phyloP scores from a whole-genome alignment of 1,140 invertebrate genomes.

The Nasonia giraulti region DNA sequence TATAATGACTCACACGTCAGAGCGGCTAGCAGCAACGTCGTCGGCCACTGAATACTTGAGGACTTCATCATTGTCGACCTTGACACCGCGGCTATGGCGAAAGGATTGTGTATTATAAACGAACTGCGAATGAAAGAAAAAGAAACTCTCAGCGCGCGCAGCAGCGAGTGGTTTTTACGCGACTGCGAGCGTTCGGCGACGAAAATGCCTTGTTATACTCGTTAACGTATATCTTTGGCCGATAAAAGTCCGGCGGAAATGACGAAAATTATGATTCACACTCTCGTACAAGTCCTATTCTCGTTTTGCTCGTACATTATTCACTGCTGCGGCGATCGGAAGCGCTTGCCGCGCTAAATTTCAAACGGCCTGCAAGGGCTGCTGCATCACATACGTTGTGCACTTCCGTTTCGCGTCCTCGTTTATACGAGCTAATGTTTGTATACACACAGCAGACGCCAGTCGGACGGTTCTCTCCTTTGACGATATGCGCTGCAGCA shows the following conservation, averaged over 20 bases:
- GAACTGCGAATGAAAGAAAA: not conserved
- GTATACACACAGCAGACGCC: too few species aligned
- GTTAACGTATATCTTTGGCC: not conserved
- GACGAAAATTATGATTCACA: not conserved
- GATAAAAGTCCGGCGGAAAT: not conserved
- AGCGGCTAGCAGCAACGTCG: not conserved
- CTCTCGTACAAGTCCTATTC: not conserved
- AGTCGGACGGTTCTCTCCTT: too few species aligned
- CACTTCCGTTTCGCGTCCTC: not conserved
- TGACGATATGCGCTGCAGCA: too few species aligned
- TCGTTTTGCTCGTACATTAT: not conserved
- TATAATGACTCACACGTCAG: constrained; percentile 36
- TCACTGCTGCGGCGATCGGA: not conserved
- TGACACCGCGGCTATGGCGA: not conserved
- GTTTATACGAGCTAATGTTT: too few species aligned
- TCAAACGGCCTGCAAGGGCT: not conserved
- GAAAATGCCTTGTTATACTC: not conserved
- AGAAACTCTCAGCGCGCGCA: not conserved
- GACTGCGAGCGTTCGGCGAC: too few species aligned
- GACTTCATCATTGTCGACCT: constrained; percentile 13
- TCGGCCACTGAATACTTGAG: constrained; percentile 14
- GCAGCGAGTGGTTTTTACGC: too few species aligned
- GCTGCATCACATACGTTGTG: not conserved
- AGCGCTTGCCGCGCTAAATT: not conserved
- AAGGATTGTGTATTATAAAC: not conserved